Base-by-base conservation (phyloP, 2,113 vertebrate species). In the Rutilus rutilus region DNA sequence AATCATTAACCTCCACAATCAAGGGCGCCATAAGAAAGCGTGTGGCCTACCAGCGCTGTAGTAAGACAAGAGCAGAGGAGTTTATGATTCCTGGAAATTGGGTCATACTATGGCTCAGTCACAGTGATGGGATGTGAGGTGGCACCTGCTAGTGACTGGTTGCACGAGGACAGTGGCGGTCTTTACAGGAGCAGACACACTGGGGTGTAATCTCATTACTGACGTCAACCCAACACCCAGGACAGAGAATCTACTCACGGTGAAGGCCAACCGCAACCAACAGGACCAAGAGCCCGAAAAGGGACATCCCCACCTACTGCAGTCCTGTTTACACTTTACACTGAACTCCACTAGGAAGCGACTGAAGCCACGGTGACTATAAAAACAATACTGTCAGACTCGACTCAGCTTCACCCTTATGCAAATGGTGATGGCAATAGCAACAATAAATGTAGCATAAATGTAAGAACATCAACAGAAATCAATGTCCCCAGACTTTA, bases 171-270 rank as follows among this genome's bases (percentile, higher is more conserved):
- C 86, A 82, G 33, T 30, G 54, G 47, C 39, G 52, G 67, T 87
- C 76, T 82, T 85, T 86, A 80, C 45, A 25, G 75, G 73, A 85
- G 78, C 88, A 88, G 87, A 87, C 86, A 86, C 91, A 89, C 92
- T 90, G 90, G 87, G 84, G 89, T 93, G 88, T 93, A 94, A 95
- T 93, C 93, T 87, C 88, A 92, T 93, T 95, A 93, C 86, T 92
- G 92, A 94, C 90, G 86, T 93, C 91, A 93, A 91, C 85, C 87
- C 90, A 92, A 86, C 88, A 91, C 84, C 88, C 86, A 86, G 89
- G 90, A 91, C 92, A 93, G 91, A 87, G 91, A 94, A 94, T 88
- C 89, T 88, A 91, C 88, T 91, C 89, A 92, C 86, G 86, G 90
- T 81, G 36, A 39, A 27, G 80, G 60, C 71, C 33, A 39, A 54